Base-by-base conservation (phyloP, 2,113 vertebrate genomes). In the Boulengeromyrus knoepffleri region DNA sequence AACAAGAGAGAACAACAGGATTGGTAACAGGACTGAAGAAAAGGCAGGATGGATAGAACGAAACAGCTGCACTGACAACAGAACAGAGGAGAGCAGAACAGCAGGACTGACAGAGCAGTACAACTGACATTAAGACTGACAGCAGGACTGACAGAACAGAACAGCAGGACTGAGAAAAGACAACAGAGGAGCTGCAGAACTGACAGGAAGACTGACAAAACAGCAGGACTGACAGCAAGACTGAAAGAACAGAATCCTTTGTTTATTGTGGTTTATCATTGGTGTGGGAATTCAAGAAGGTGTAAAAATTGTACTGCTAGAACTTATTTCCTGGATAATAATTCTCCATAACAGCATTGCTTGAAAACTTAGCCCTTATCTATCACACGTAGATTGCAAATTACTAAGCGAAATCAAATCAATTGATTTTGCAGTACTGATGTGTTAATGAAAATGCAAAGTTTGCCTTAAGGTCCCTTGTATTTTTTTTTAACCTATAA, bases 31-130 rank as follows among this genome's bases (percentile, higher is more conserved):
- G 42, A 39, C 42, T 19, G 42, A 85, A 39, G 21, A 24, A 47
- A 85, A 19, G 39, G 17, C 83, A n/a, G 21, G 83, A 85, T 2
- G 5, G 83, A 47, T 47, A 24, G 45, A 85, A 85, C n/a, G 19
- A 85, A 85, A 85, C 83, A 85, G 80, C 80, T 24, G 21, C 36
- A 85, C 42, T 85, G 83, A 85, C 83, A 85, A n/a, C 45, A 85
- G 21, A 85, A 46, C 80, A 85, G 83, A 47, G 21, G 15, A 47
- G 19, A 47, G 39, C 83, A 46, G 45, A 85, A 47, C 45, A 85
- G 83, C 45, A 47, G 83, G 83, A 85, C 83, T 85, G 83, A 45
- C 83, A 46, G 45, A 24, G 39, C 21, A 1, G 45, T 45, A 85
- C 83, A 19, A 70, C 62, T 70, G 62, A 70, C 62, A 27, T 39